phyloP scores from a whole-genome alignment of 1,140 invertebrate species.

The Aporrectodea caliginosa region DNA sequence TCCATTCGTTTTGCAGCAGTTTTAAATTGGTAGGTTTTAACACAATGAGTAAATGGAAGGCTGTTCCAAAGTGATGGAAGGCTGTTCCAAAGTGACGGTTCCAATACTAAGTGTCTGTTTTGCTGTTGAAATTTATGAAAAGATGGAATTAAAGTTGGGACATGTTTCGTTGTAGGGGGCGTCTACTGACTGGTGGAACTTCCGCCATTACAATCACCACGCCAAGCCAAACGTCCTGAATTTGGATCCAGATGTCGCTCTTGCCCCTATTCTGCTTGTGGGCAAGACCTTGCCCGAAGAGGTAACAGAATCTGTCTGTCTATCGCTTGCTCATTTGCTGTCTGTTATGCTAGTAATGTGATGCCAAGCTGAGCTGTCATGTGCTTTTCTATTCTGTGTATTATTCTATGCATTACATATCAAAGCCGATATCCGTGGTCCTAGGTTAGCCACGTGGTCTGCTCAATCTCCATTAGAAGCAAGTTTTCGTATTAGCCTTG shows the following conservation, averaged over 20 bases:
- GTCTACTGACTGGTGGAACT: slow-evolving; percentile 36
- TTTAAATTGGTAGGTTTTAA: too few relatives aligned
- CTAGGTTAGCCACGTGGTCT: too few relatives aligned
- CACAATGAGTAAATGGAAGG: too few relatives aligned
- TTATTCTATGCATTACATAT: background rate
- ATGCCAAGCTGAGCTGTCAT: background rate
- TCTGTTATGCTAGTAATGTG: background rate
- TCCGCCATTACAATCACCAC: slow-evolving; percentile 36
- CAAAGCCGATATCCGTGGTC: too few relatives aligned
- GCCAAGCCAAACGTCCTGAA: slow-evolving; percentile 36
- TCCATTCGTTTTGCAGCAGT: too few relatives aligned
- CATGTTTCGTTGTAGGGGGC: slow-evolving; percentile 37
- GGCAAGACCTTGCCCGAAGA: slow-evolving; percentile 25
- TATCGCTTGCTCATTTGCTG: background rate
- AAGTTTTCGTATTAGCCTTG: too few relatives aligned
- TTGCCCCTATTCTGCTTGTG: slow-evolving; percentile 34
- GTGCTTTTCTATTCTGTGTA: background rate
- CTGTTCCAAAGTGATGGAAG: too few relatives aligned
- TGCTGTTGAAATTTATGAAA: too few relatives aligned
- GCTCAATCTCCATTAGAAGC: too few relatives aligned
- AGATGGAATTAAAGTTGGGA: too few relatives aligned
- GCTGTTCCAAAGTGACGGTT: too few relatives aligned
- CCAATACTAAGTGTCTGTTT: too few relatives aligned
- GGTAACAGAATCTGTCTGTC: slow-evolving; percentile 12
- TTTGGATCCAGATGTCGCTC: slow-evolving; percentile 35